phyloP scores from a whole-genome alignment of 2,797 vertebrate genomes.

The Brachymystax lenok region DNA sequence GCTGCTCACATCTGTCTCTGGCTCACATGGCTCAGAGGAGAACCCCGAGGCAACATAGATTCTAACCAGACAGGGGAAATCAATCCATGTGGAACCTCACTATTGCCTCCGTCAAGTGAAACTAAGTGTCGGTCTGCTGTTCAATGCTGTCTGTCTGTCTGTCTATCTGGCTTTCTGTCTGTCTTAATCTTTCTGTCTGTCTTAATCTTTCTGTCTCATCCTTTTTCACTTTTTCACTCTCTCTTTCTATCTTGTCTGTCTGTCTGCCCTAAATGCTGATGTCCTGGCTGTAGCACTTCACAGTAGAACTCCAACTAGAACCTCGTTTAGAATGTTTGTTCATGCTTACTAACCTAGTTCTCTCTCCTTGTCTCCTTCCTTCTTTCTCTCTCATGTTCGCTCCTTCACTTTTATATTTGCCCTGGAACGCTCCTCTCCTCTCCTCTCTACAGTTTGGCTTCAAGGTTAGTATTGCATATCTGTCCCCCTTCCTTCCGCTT shows the following conservation, averaged over 20 bases:
- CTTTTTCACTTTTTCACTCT: constrained; percentile 28
- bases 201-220: not conserved
- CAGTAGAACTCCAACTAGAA: not conserved
- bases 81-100: not conserved
- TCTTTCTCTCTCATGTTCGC: not conserved
- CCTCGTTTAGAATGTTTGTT: not conserved
- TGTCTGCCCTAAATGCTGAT: not conserved
- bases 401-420: not conserved
- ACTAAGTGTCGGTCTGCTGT: not conserved
- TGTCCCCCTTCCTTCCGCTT: constrained; percentile 29
- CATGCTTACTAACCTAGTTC: constrained; percentile 15
- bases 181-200: not conserved
- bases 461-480: constrained; percentile 77
- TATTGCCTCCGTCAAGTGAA: not conserved
- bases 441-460: constrained; percentile 69
- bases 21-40: not conserved
- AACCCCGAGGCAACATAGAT: not conserved
- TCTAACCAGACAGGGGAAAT: too few relatives aligned
- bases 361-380: not conserved
- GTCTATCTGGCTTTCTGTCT: not conserved
- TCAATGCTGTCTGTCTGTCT: not conserved
- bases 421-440: not conserved
- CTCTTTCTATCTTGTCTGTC: constrained; percentile 15
- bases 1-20: not conserved
- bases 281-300: not conserved